phyloP scores from a whole-genome alignment of 2,797 vertebrate species.

The Amblyopsis hoosieri region DNA sequence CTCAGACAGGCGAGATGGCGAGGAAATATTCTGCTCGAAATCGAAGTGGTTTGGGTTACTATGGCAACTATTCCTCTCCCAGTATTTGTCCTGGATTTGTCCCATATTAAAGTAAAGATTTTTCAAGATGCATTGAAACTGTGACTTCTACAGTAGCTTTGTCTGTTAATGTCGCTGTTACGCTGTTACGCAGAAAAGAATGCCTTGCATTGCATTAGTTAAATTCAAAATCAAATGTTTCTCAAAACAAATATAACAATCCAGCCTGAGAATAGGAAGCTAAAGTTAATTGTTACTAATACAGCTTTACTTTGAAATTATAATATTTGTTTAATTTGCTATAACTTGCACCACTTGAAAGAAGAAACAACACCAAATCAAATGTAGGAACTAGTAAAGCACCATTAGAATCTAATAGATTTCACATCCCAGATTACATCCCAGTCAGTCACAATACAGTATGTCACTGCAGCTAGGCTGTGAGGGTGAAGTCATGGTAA shows the following conservation, averaged over 20 bases:
- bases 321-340: too few relatives aligned
- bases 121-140: slow-evolving; percentile 1
- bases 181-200: too few relatives aligned
- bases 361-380: too few relatives aligned
- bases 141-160: background rate
- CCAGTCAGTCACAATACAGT: background rate
- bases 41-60: background rate
- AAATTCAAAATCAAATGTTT: background rate
- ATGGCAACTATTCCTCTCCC: background rate
- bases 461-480: background rate
- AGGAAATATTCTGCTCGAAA: background rate
- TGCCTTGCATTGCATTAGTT: too few relatives aligned
- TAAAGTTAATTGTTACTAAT: too few relatives aligned
- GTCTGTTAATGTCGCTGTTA: slow-evolving; percentile 17
- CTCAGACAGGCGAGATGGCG: slow-evolving; percentile 28
- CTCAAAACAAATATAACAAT: background rate
- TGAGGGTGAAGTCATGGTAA: slow-evolving; percentile 12
- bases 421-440: background rate
- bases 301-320: too few relatives aligned
- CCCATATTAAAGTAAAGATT: background rate
- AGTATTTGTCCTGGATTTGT: background rate
- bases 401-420: too few relatives aligned
- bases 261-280: too few relatives aligned
- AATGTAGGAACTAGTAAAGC: too few relatives aligned
- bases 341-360: too few relatives aligned